Percentiles rank a stretch among this genome's conserved stretches.
Conservation (phyloP, 2,888 invertebrate genomes). For the Hedya salicella region DNA sequence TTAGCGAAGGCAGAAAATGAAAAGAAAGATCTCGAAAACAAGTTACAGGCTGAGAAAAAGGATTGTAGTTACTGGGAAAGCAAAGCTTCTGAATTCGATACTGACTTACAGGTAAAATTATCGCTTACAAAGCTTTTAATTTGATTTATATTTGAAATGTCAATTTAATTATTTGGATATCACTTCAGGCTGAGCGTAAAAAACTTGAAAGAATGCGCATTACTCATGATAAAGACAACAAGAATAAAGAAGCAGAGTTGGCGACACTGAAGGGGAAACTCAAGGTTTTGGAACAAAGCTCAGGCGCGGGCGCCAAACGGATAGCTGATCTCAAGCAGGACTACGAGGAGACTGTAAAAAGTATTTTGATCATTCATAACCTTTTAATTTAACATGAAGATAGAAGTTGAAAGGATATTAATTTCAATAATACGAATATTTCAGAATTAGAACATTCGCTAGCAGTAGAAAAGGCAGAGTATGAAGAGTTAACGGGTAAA, state of each 20-base stretch:
- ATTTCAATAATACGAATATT: slow-evolving; percentile 53
- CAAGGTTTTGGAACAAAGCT: slow-evolving; percentile 86
- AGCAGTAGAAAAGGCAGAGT: slow-evolving; percentile 88
- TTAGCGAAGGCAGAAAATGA: slow-evolving; percentile 76
- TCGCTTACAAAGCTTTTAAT: slow-evolving; percentile 8
- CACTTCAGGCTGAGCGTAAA: slow-evolving; percentile 86
- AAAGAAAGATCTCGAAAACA: slow-evolving; percentile 87
- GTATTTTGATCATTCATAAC: slow-evolving; percentile 71
- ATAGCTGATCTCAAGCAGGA: slow-evolving; percentile 88
- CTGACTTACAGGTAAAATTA: slow-evolving; percentile 81
- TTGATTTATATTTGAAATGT: neutral
- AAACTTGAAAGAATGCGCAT: slow-evolving; percentile 87
- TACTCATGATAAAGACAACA: slow-evolving; percentile 90
- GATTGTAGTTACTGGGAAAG: slow-evolving; percentile 87
- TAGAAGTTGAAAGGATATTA: slow-evolving; percentile 31
- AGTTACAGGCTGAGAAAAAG: slow-evolving; percentile 85
- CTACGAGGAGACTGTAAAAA: slow-evolving; percentile 87
- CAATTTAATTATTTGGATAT: slow-evolving; percentile 15
- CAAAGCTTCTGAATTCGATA: slow-evolving; percentile 86
- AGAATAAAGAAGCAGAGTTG: slow-evolving; percentile 91
- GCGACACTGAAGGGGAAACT: slow-evolving; percentile 91
- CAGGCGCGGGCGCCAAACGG: slow-evolving; percentile 86
- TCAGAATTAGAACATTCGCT: slow-evolving; percentile 88
- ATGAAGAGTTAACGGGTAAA: slow-evolving; percentile 91
- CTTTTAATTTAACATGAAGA: neutral